Evolutionary conservation across 2,797 vertebrate genomes (phyloP), one percentile per base, ranked within the genome.

Genomic region (Eidolon dupreanum): DNA sequence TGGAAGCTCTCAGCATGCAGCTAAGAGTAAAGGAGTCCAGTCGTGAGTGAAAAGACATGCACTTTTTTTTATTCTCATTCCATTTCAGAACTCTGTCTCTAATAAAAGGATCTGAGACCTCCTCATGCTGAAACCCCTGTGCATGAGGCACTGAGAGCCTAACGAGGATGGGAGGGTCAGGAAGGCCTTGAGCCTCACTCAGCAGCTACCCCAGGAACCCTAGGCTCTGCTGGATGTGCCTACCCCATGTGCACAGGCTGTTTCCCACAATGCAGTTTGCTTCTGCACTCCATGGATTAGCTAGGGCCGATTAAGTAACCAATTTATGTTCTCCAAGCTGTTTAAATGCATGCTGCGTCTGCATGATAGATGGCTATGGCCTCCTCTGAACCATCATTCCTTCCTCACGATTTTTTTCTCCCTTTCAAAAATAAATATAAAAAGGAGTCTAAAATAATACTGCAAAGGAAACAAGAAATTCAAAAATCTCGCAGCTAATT

Each of bases 331-430:
- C 70, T 77, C 88, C 88, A 28, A 86, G 53, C 53, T 90, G 92
- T 86, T 96, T 74, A 92, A 88, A 95, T 95, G 85, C 93, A 88
- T 16, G 43, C 77, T 83, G 74, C 77, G 88, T 94, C 88, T 75
- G 77, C 59, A 51, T 65, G 90, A 93, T 83, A 66, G 89, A 93
- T 82, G 90, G 36, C 17, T 41, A 16, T 19, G n/a, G 86, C 82
- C 81, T 92, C 79, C 57, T 95, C 63, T 77, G 93, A 90, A 90
- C 63, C 63, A 74, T 51, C 53, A 55, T 82, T 84, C 51, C 43
- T 74, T 57, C 22, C 33, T 28, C 6, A 22, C 49, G 19, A 68
- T 43, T 77, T 75, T 22, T 53, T 11, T 1, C 41, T 38, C 33
- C 38, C 70, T 71, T 53, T 51, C 81, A 51, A 79, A 95, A 88